Evolutionary conservation across 2,797 vertebrate genomes (phyloP).

Genomic region (Nannoperca australis): DNA sequence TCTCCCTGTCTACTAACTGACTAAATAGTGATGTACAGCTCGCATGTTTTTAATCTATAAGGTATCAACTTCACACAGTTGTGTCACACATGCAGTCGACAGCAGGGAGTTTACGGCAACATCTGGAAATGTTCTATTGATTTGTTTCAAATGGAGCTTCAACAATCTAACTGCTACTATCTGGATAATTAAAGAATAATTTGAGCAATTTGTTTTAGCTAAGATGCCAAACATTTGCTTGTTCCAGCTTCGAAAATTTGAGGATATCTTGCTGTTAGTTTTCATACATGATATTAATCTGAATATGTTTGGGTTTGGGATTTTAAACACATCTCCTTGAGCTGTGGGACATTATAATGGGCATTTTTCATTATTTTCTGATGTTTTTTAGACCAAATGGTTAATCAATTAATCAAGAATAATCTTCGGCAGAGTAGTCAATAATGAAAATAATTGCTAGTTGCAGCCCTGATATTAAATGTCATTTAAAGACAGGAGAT

Average conservation of each 20-base stretch:
- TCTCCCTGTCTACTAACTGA: background rate
- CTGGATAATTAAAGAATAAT: no score
- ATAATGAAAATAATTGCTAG: background rate
- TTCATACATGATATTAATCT: background rate
- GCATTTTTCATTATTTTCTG: background rate
- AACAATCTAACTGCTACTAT: background rate
- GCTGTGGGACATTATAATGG: background rate
- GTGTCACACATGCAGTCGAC: background rate
- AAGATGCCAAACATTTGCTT: background rate
- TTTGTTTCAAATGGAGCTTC: background rate
- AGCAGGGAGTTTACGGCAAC: background rate
- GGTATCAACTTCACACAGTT: background rate
- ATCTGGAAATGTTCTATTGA: background rate
- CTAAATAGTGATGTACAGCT: background rate
- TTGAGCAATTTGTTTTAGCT: no score
- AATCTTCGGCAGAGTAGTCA: background rate
- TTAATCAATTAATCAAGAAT: background rate
- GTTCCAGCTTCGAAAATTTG: background rate
- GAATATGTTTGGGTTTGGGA: background rate
- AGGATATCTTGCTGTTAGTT: background rate
- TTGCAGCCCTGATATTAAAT: background rate
- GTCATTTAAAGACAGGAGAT: background rate
- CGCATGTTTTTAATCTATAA: background rate
- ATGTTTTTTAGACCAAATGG: background rate
- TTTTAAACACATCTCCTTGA: background rate